phyloP scores from a whole-genome alignment of 2,888 invertebrate genomes.

The Gortyna flavago region DNA sequence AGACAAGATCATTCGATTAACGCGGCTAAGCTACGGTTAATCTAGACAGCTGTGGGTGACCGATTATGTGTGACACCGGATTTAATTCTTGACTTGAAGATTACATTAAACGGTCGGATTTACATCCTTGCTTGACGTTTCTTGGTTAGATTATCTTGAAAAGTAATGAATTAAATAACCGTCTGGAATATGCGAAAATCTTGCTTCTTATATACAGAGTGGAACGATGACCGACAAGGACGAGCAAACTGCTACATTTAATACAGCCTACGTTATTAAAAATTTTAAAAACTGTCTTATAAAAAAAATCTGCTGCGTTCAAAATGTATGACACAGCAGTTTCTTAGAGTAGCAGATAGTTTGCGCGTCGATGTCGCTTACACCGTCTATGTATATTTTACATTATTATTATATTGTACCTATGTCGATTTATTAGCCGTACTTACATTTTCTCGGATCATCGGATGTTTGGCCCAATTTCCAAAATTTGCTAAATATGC shows the following conservation, averaged over 20 bases:
- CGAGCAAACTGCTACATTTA: not conserved
- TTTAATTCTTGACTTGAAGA: constrained; percentile 44
- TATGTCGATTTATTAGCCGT: not conserved
- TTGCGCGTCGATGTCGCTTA: not conserved
- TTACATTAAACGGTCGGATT: constrained; percentile 30
- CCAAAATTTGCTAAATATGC: not conserved
- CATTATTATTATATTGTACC: not conserved
- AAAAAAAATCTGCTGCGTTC: not conserved
- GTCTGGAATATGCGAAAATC: not conserved
- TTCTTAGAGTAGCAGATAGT: not conserved
- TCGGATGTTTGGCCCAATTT: constrained; percentile 18
- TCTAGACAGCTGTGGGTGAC: constrained; percentile 54
- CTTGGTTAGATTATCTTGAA: constrained; percentile 12
- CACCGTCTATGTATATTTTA: too few species aligned
- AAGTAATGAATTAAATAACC: not conserved
- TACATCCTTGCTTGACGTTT: constrained; percentile 25
- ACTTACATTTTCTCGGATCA: not conserved
- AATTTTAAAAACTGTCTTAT: too few species aligned
- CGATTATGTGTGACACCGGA: constrained; percentile 54
- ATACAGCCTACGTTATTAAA: too few species aligned
- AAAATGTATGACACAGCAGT: not conserved
- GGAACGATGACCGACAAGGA: too few species aligned
- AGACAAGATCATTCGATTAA: constrained; percentile 45
- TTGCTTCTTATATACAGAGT: too few species aligned
- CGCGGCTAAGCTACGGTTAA: constrained; percentile 52